These are phyloP conservation scores for Urechis unicinctus DNA, from an alignment of 2,888 invertebrate genomes.

Conservation along the genomic window DNA sequence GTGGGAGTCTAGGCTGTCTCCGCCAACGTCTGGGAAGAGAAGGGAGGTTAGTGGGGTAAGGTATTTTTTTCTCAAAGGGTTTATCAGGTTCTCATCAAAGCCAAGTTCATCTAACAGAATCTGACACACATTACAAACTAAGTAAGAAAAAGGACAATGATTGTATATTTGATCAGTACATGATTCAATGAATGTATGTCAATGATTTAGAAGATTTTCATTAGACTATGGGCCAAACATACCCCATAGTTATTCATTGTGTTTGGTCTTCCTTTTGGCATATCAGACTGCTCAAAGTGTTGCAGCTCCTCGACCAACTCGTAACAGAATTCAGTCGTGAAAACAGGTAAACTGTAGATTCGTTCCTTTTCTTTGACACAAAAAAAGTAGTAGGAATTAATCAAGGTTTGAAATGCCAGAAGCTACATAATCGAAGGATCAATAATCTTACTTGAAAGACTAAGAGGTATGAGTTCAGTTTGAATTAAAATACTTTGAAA, in stretches of 20 bases:
- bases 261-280: conserved; percentile 51
- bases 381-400: too few relatives aligned
- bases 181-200: too few relatives aligned
- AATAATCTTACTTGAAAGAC: too few relatives aligned
- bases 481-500: too few relatives aligned
- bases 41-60: conserved; percentile 38
- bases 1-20: conserved; percentile 49
- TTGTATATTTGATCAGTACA: too few relatives aligned
- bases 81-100: conserved; percentile 44
- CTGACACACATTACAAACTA: too few relatives aligned
- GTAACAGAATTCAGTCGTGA: conserved; percentile 46
- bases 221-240: conserved; percentile 11
- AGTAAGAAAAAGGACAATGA: conserved; percentile 7
- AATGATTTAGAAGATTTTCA: background rate
- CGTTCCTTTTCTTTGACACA: too few relatives aligned
- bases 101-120: conserved; percentile 50
- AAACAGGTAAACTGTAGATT: conserved; percentile 49
- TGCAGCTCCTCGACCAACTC: conserved; percentile 45
- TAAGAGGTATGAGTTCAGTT: too few relatives aligned
- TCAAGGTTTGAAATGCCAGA: too few relatives aligned
- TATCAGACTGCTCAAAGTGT: conserved; percentile 44
- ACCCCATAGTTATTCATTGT: conserved; percentile 53
- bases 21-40: conserved; percentile 47
- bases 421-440: too few relatives aligned
- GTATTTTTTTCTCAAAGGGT: conserved; percentile 42